These are phyloP conservation scores for Drosophila prosaltans DNA, from an alignment of 1,140 invertebrate genomes.

Conservation along the genomic window DNA sequence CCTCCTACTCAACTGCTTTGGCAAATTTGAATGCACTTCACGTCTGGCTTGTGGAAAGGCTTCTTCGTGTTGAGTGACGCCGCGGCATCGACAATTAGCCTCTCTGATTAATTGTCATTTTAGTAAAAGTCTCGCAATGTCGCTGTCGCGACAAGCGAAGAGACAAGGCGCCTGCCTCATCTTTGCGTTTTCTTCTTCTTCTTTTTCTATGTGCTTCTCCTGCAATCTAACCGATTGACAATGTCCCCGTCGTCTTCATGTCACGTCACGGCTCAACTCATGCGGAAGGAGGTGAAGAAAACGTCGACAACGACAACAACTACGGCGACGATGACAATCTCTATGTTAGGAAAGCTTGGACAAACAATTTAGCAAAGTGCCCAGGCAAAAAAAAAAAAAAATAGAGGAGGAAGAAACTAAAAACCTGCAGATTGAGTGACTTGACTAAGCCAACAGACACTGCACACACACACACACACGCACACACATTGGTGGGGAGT, in stretches of 20 bases:
- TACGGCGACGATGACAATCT: slow-evolving; percentile 19
- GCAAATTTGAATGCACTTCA: slow-evolving; percentile 65
- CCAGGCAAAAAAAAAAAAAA: not conserved
- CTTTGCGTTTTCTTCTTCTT: not conserved
- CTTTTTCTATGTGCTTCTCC: not conserved
- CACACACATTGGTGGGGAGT: slow-evolving; percentile 13
- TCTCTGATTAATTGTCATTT: slow-evolving; percentile 70
- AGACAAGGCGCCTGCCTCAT: slow-evolving; percentile 34
- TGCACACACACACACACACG: not conserved
- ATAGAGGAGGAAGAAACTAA: not conserved
- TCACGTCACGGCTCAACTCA: slow-evolving; percentile 36
- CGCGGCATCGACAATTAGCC: slow-evolving; percentile 65
- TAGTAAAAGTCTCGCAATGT: slow-evolving; percentile 34
- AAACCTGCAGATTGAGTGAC: slow-evolving; percentile 27
- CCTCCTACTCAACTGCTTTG: not conserved
- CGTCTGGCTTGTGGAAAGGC: slow-evolving; percentile 39
- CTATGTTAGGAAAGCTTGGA: slow-evolving; percentile 18
- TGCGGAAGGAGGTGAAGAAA: slow-evolving; percentile 53
- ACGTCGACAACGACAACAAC: not conserved
- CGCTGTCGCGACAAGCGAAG: slow-evolving; percentile 53
- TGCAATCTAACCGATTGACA: slow-evolving; percentile 41
- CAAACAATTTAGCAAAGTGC: slow-evolving; percentile 76
- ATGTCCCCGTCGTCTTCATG: slow-evolving; percentile 30
- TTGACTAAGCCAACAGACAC: slow-evolving; percentile 38
- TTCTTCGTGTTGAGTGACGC: slow-evolving; percentile 21